Conservation (phyloP, 2,888 invertebrate species). For the Tipula vernalis region DNA sequence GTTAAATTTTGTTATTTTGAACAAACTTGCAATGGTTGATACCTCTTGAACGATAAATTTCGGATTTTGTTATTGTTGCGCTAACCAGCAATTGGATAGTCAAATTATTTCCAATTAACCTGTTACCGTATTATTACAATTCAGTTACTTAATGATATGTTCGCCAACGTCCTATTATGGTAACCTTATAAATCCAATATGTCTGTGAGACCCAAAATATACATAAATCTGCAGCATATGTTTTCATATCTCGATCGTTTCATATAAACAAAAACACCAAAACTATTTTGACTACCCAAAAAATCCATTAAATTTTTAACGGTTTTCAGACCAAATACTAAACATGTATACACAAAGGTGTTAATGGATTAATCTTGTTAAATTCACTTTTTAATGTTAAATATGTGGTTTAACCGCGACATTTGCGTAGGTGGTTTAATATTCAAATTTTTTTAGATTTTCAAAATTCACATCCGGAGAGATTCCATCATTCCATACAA, state of each 20-base stretch:
- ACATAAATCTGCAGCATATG: no score
- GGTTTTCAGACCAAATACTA: neutral
- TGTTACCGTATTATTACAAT: no score
- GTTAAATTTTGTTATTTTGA: no score
- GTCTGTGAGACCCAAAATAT: no score
- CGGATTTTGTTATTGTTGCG: no score
- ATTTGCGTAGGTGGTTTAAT: neutral
- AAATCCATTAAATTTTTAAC: neutral
- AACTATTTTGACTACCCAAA: neutral
- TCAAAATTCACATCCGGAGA: neutral
- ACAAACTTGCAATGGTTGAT: no score
- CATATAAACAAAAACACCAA: neutral
- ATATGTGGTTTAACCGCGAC: neutral
- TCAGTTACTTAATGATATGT: no score
- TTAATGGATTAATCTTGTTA: neutral
- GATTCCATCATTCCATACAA: neutral
- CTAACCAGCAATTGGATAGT: no score
- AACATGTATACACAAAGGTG: neutral
- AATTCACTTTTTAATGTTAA: neutral
- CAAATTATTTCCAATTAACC: no score
- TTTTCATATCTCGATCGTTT: neutral
- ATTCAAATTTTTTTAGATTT: neutral
- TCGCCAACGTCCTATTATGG: no score
- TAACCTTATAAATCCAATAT: no score
- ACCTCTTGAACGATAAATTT: no score